Evolutionary conservation across 1,140 invertebrate species (phyloP), one percentile per base, ranked within the genome.

Genomic region (Drosophila kepulauana): DNA sequence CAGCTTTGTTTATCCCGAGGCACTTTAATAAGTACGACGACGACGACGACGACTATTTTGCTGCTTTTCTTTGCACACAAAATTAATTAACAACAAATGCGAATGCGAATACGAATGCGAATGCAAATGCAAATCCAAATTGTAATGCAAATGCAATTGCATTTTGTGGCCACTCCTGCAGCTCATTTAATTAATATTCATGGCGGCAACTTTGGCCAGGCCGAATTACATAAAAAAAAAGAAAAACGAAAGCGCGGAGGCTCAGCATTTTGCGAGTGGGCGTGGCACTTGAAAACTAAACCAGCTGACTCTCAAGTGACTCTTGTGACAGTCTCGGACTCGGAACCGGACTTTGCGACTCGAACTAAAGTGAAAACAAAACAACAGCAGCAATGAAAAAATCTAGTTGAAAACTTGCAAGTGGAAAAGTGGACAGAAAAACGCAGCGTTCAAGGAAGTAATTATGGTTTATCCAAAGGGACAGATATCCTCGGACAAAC

Each of bases 171-270:
- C 71, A 82, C 76, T 88, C 71, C 76, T 70, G 71, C 61, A 76
- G 80, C 85, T 88, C 84, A 88, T 87, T 87, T 88, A 87, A 87
- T 87, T 87, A 87, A 87, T 87, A 87, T 87, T 87, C 84, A 87
- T 87, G 28, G 80, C 67, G 67, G 76, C 73, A 75, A 70, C 78
- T 81, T 81, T 76, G 64, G 74, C 75, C 51, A 15, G 8, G 16
- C 48, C 7, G 1, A 20, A 20, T 7, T 25, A 10, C 35, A 10
- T 7, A 7, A 38, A 38, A 38, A 38, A 25, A 49, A 41, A 41
- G 8, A 43, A 43, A 43, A 43, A 5, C 1, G n/a, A 7, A 43
- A n/a, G 41, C 41, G 4, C 41, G 10, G 10, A 48, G 13, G 45
- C 45, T 5, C 45, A 48, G 0, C n/a, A 43, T 43, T 25, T 33